Conservation (phyloP, 2,113 vertebrate species). For the Gobio gobio region DNA sequence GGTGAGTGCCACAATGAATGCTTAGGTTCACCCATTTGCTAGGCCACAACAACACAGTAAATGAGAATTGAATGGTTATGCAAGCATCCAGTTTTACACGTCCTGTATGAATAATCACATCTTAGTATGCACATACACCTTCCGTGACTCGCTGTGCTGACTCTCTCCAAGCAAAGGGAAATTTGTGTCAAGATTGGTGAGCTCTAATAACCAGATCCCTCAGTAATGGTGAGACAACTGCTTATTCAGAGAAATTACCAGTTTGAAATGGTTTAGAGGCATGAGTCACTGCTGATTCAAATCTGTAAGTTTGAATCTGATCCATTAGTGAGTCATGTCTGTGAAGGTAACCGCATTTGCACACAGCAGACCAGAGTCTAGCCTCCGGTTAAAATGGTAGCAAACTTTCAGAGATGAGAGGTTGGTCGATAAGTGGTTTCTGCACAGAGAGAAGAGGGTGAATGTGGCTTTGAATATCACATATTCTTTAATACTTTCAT, state of each 20-base stretch:
- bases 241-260: constrained; percentile 13
- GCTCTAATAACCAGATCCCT: background rate
- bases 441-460: constrained; percentile 37
- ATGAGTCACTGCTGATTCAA: constrained; percentile 47
- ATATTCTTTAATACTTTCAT: constrained; percentile 42
- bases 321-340: constrained; percentile 52
- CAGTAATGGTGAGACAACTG: background rate
- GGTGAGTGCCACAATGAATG: background rate
- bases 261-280: constrained; percentile 12
- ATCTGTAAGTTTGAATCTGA: constrained; percentile 41
- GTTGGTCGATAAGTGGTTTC: background rate
- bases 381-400: background rate
- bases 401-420: background rate
- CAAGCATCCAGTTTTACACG: background rate
- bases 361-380: constrained; percentile 30
- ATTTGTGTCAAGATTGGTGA: background rate
- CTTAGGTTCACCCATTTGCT: background rate
- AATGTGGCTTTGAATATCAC: constrained; percentile 58
- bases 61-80: background rate
- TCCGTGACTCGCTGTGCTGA: background rate
- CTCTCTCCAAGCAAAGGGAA: background rate
- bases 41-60: background rate
- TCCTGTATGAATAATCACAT: background rate
- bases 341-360: constrained; percentile 32
- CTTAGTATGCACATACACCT: background rate